Conservation (phyloP, 2,888 invertebrate species). For the Limnephilus rhombicus region DNA sequence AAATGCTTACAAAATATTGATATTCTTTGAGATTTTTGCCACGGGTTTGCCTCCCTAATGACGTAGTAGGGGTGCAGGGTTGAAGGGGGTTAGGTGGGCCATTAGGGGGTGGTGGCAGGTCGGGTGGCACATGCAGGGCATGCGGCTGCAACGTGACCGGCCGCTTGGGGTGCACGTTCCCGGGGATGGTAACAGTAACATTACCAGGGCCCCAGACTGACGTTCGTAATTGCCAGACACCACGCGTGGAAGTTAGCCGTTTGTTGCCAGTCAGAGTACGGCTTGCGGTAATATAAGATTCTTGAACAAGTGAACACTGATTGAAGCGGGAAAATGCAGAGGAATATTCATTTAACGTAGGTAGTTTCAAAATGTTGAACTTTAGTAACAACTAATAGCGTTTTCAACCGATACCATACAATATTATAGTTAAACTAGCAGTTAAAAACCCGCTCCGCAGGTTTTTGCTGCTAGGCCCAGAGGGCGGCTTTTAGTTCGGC, state of each 20-base stretch:
- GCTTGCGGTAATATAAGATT: not conserved
- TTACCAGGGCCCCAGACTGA: not conserved
- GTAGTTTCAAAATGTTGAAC: not conserved
- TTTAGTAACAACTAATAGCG: too few relatives aligned
- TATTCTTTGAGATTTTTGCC: not conserved
- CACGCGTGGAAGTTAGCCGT: not conserved
- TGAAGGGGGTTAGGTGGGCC: not conserved
- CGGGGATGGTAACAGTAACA: not conserved
- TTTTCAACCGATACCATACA: too few relatives aligned
- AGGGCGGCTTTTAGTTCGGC: too few relatives aligned
- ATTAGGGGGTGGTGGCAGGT: not conserved
- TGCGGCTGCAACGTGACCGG: constrained; percentile 26
- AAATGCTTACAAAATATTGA: not conserved
- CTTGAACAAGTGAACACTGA: not conserved
- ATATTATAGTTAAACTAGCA: too few relatives aligned
- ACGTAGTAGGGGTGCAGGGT: not conserved
- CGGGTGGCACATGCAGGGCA: constrained; percentile 10
- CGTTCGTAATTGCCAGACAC: not conserved
- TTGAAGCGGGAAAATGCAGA: not conserved
- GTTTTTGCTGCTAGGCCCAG: too few relatives aligned
- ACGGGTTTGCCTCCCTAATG: not conserved
- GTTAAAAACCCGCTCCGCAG: too few relatives aligned
- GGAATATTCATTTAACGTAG: not conserved
- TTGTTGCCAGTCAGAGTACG: not conserved
- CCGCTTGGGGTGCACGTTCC: constrained; percentile 21